These are phyloP conservation scores for Mesochorus sp. DNA, from an alignment of 2,888 invertebrate genomes.

Conservation along the genomic window DNA sequence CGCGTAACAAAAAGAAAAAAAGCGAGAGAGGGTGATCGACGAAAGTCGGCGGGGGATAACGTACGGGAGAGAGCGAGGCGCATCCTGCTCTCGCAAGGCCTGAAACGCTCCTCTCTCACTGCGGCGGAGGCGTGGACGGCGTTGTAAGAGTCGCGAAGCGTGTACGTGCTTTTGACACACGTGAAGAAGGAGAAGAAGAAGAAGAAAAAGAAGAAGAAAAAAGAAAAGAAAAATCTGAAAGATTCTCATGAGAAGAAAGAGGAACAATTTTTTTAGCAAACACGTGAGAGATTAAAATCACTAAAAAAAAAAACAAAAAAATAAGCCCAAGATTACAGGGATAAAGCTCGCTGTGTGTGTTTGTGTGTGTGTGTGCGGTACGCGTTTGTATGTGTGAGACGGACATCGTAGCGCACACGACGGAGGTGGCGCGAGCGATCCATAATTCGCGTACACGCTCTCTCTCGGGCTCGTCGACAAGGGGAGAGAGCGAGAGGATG, in stretches of 20 bases:
- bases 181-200: background rate
- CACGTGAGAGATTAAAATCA: background rate
- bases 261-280: too few relatives aligned
- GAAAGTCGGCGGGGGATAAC: slow-evolving; percentile 12
- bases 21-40: slow-evolving; percentile 31
- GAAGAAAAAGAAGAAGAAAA: background rate
- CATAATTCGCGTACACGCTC: slow-evolving; percentile 50
- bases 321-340: background rate
- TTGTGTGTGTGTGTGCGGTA: background rate
- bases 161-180: slow-evolving; percentile 25
- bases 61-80: slow-evolving; percentile 40
- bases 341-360: background rate
- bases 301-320: background rate
- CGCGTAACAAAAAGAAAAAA: slow-evolving; percentile 43
- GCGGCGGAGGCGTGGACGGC: slow-evolving; percentile 38
- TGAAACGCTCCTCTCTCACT: slow-evolving; percentile 30
- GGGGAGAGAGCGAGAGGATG: slow-evolving; percentile 35
- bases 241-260: too few relatives aligned
- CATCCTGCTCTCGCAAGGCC: slow-evolving; percentile 36
- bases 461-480: slow-evolving; percentile 3
- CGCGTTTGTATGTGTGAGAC: background rate
- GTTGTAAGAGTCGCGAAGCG: slow-evolving; percentile 35
- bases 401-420: slow-evolving; percentile 33
- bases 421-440: slow-evolving; percentile 53
- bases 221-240: background rate